phyloP scores from a whole-genome alignment of 2,797 vertebrate genomes.

The Sibirionetta formosa region DNA sequence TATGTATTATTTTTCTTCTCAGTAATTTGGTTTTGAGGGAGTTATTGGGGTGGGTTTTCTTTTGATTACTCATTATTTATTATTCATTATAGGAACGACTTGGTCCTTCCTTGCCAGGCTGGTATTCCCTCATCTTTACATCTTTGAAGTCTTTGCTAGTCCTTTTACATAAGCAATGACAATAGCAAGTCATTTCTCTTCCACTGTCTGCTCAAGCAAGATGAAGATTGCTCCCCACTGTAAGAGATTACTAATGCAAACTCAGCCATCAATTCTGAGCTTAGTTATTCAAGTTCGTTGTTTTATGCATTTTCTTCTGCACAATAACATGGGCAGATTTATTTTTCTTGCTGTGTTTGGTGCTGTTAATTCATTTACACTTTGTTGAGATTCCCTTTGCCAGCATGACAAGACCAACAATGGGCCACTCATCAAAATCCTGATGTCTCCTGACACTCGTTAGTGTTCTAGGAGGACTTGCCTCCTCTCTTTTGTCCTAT shows the following conservation, averaged over 20 bases:
- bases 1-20: not conserved
- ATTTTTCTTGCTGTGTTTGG: not conserved
- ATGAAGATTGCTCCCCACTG: not conserved
- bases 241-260: not conserved
- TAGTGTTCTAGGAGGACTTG: not conserved
- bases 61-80: not conserved
- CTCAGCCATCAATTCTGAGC: not conserved
- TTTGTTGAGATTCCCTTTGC: not conserved
- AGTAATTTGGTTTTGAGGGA: fast-evolving
- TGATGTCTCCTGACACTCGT: not conserved
- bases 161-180: not conserved
- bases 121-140: not conserved
- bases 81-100: not conserved
- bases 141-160: not conserved
- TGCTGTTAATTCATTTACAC: not conserved
- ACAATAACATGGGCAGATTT: not conserved
- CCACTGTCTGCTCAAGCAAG: not conserved
- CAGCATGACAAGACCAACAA: not conserved
- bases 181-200: not conserved
- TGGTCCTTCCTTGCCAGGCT: not conserved
- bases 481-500: not conserved
- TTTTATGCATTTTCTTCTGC: not conserved
- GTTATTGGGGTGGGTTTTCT: fast-evolving
- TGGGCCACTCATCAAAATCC: not conserved
- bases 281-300: not conserved